These are phyloP conservation scores for Tetrao urogallus DNA, from an alignment of 2,113 vertebrate genomes.

Conservation along the genomic window DNA sequence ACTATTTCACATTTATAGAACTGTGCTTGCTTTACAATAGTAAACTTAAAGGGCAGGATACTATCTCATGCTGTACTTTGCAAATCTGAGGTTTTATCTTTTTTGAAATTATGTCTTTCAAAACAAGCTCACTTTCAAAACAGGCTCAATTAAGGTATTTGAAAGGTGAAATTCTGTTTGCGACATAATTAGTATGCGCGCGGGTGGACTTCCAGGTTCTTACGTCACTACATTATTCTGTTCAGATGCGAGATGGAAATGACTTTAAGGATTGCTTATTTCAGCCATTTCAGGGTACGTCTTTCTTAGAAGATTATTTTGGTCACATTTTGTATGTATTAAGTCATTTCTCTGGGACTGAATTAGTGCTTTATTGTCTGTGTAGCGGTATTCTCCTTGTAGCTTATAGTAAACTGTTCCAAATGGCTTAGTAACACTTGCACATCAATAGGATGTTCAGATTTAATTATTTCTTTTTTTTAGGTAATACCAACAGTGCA, in stretches of 20 bases:
- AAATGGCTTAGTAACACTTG: neutral
- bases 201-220: neutral
- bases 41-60: neutral
- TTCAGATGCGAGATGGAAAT: neutral
- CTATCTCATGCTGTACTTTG: neutral
- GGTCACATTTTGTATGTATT: neutral
- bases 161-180: neutral
- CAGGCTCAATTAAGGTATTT: neutral
- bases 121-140: neutral
- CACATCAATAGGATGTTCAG: neutral
- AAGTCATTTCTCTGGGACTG: neutral
- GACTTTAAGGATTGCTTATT: neutral
- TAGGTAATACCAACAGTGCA: conserved; percentile 88
- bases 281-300: neutral
- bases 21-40: neutral
- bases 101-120: neutral
- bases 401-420: neutral
- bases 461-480: neutral
- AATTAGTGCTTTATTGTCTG: neutral
- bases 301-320: neutral
- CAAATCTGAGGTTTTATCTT: neutral
- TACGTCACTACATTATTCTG: neutral
- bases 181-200: neutral
- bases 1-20: neutral
- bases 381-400: neutral